Percentiles rank a stretch among this genome's conserved stretches.
Evolutionary conservation across 1,140 invertebrate genomes (phyloP).

Genomic region (Monomorium pharaonis): DNA sequence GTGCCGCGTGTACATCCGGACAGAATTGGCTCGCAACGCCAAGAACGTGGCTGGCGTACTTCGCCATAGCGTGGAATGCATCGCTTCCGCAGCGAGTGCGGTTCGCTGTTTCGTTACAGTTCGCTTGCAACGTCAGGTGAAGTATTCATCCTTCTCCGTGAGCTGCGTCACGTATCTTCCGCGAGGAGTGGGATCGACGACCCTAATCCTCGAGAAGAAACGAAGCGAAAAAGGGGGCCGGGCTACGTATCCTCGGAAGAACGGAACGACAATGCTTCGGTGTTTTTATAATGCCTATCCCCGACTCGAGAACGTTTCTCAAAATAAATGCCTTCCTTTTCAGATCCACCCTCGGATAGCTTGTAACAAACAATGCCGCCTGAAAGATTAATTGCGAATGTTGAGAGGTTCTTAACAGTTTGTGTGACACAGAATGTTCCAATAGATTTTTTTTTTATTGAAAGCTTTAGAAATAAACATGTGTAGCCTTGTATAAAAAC

Average conservation of each 20-base stretch:
- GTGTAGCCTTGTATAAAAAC: not conserved
- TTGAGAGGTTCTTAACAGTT: constrained; percentile 19
- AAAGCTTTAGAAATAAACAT: not conserved
- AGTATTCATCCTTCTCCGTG: constrained; percentile 54
- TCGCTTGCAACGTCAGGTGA: constrained; percentile 54
- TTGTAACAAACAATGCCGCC: constrained; percentile 30
- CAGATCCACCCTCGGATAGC: constrained; percentile 26
- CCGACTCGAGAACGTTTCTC: constrained; percentile 24
- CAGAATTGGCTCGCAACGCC: constrained; percentile 44
- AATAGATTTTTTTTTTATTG: not conserved
- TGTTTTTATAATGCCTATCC: constrained; percentile 48
- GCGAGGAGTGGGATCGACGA: not conserved
- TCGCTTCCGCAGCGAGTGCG: constrained; percentile 66
- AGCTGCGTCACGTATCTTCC: constrained; percentile 31
- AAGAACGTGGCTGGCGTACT: constrained; percentile 50
- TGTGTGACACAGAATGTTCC: not conserved
- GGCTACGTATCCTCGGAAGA: constrained; percentile 32
- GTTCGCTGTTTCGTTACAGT: constrained; percentile 69
- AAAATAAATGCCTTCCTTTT: constrained; percentile 53
- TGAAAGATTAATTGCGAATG: constrained; percentile 47
- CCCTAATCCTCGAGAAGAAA: constrained; percentile 42
- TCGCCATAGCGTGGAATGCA: constrained; percentile 61
- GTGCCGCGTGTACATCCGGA: constrained; percentile 47
- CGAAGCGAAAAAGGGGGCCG: constrained; percentile 48
- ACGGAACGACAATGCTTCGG: constrained; percentile 19